Base-by-base conservation (phyloP, 2,888 invertebrate species). In the Atherix ibis region DNA sequence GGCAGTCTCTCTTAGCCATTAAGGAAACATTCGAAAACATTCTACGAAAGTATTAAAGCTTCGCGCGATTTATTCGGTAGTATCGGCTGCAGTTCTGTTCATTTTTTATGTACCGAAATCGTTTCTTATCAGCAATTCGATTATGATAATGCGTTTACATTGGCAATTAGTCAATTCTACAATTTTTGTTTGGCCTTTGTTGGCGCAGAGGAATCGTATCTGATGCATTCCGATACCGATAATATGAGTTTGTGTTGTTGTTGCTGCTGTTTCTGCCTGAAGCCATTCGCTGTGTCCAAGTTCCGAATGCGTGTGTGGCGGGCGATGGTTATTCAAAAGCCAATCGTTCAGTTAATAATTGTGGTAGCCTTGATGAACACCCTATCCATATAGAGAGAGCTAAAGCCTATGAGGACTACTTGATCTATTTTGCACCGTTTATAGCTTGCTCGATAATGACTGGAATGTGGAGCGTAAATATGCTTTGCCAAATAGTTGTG, bases 141-240 rank as follows among this genome's bases (percentile, higher is more conserved):
- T 58, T 8, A 58, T 57, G 54, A 59, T 60, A 41, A 47, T 38
- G 50, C 51, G 30, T 60, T 60, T 37, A 52, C 55, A 27, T 17
- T 54, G 8, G 54, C 58, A 6, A 56, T 53, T 3, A 47, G 52
- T 1, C 17, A 46, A 2, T 58, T 54, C 38, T 54, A 53, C 5
- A 46, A 46, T 3, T 41, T 58, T 31, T 58, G 62, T 45, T 57
- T 56, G 37, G 54, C 50, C 38, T 64, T 61, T 48, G 47, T 54
- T 41, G 54, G 50, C 34, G 43, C 35, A 36, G 44, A 62, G 53
- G 40, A 44, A 46, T 40, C 46, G 45, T 60, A 53, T 48, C 47
- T 63, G 37, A 62, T 61, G 51, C 55, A 53, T 42, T 45, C 54
- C 35, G 55, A 58, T 49, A 49, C 58, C 27, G 53, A 59, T 40